A percentile compares a stretch with the other conserved stretches of the same genome.
These are phyloP conservation scores for Galaxias olidus DNA, from an alignment of 2,797 vertebrate genomes.

Conservation along the genomic window DNA sequence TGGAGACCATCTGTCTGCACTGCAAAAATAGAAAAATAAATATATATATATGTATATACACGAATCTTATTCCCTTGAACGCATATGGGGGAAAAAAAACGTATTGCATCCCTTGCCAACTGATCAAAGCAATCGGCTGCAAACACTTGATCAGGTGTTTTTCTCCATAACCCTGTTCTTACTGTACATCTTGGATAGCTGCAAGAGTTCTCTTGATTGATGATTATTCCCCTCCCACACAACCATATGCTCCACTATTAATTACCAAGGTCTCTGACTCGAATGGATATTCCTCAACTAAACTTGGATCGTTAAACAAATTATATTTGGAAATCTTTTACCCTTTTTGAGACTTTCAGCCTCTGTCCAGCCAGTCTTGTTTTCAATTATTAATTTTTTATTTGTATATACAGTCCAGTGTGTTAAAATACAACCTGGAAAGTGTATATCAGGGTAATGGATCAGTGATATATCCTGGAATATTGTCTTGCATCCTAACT, in stretches of 20 bases:
- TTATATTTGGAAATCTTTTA: no score
- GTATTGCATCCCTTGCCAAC: slow-evolving; percentile 7
- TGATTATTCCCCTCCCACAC: no score
- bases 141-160: no score
- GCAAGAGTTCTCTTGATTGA: no score
- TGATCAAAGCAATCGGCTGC: not conserved
- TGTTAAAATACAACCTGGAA: slow-evolving; percentile 47
- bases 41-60: not conserved
- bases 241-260: no score
- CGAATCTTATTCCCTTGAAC: not conserved
- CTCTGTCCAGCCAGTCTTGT: slow-evolving; percentile 9
- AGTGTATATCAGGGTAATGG: slow-evolving; percentile 38
- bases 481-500: slow-evolving; percentile 42
- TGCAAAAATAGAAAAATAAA: slow-evolving; percentile 26
- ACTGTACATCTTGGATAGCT: no score
- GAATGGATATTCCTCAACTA: no score
- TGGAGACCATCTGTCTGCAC: slow-evolving; percentile 62
- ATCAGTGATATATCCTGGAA: slow-evolving; percentile 46
- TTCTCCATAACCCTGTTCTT: no score
- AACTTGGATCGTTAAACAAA: no score
- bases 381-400: no score
- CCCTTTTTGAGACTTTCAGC: slow-evolving; percentile 4
- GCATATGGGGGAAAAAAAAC: not conserved
- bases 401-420: not conserved
- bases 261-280: no score